Evolutionary conservation across 2,888 invertebrate genomes (phyloP).

Genomic region (Leucania comma): DNA sequence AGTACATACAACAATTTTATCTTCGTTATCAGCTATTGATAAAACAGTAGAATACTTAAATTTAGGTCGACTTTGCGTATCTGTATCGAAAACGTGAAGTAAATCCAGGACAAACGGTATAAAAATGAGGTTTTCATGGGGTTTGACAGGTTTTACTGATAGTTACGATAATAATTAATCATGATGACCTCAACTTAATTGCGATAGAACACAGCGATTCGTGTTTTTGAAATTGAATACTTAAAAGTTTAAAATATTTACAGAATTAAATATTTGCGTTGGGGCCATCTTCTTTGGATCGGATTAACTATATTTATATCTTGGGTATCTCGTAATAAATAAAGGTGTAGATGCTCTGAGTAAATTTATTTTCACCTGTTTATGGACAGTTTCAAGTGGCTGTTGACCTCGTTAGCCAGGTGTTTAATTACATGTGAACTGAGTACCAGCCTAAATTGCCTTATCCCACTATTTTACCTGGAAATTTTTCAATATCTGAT

Average conservation of each 20-base stretch:
- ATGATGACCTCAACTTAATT: neutral
- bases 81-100: conserved; percentile 68
- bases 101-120: conserved; percentile 30
- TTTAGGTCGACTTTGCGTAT: conserved; percentile 84
- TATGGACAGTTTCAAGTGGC: conserved; percentile 43
- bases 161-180: neutral
- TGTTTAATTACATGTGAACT: conserved; percentile 23
- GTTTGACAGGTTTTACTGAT: neutral
- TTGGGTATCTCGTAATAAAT: neutral
- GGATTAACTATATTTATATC: neutral
- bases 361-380: conserved; percentile 12
- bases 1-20: conserved; percentile 84
- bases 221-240: neutral
- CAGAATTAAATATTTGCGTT: neutral
- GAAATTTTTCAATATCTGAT: conserved; percentile 12
- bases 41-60: conserved; percentile 81
- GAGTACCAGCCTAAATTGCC: conserved; percentile 18
- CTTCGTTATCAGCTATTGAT: conserved; percentile 87
- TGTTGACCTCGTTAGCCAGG: conserved; percentile 40
- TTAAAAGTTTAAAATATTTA: no score
- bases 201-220: neutral
- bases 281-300: neutral
- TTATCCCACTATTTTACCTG: conserved; percentile 2
- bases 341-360: neutral
- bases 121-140: neutral